phyloP scores from a whole-genome alignment of 2,888 invertebrate species.

The Caenorhabditis afra region DNA sequence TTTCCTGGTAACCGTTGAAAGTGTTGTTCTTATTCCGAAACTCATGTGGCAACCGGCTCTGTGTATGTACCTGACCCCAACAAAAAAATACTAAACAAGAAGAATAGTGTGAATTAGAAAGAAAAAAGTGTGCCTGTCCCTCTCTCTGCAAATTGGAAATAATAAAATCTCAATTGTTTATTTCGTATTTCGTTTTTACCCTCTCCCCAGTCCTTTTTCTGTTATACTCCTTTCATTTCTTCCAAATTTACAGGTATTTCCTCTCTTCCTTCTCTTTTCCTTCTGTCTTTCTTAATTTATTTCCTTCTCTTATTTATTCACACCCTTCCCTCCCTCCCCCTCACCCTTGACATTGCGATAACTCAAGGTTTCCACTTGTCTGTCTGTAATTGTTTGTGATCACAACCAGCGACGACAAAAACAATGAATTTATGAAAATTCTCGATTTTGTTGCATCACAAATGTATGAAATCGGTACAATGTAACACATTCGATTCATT shows the following conservation, averaged over 20 bases:
- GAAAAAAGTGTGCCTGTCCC: conserved; percentile 4
- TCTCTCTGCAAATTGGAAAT: conserved; percentile 18
- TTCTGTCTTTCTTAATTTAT: conserved; percentile 2
- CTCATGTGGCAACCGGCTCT: too few species aligned
- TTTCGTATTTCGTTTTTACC: not conserved
- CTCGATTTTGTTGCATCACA: not conserved
- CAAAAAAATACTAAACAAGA: not conserved
- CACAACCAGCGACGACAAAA: not conserved
- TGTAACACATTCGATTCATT: conserved; percentile 4
- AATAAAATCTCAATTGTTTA: conserved; percentile 40
- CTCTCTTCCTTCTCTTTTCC: not conserved
- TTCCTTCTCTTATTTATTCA: conserved; percentile 5
- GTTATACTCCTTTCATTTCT: conserved; percentile 7
- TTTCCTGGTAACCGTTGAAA: not conserved
- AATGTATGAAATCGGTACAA: conserved; percentile 1
- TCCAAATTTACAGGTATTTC: conserved; percentile 40
- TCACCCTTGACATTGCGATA: conserved; percentile 44
- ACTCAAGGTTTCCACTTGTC: conserved; percentile 34
- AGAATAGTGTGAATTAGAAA: conserved; percentile 47
- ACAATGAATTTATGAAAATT: conserved; percentile 29
- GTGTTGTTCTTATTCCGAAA: not conserved
- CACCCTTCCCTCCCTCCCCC: too few species aligned
- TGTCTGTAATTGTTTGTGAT: conserved; percentile 1
- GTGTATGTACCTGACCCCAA: not conserved
- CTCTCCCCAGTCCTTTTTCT: not conserved